Evolutionary conservation across 2,888 invertebrate genomes (phyloP), one percentile per base, ranked within the genome.

Genomic region (Auanema freiburgensis): DNA sequence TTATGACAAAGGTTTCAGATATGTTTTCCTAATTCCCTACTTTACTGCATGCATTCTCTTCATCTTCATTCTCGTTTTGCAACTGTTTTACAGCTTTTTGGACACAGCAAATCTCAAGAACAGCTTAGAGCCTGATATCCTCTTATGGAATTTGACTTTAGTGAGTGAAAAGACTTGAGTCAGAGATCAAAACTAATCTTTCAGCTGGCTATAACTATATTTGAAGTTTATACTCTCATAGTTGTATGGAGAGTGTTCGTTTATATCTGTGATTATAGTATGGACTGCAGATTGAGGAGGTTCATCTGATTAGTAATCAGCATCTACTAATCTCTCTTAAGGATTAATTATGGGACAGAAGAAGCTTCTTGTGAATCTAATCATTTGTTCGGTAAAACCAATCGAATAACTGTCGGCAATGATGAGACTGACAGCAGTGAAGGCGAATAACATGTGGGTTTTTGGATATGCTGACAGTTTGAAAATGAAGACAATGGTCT

Each of bases 81-180:
- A 72, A 33, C 63, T 74, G 16, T 76, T 76, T 57, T 68, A 74
- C 46, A 68, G 72, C 52, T 69, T 76, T 49, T 62, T 76, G 41
- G 72, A 73, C n/a, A 72, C 67, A 10, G 75, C 73, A 14, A 76
- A 76, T 56, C 63, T 69, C 21, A 69, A 72, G 56, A 67, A 72
- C 43, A 72, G 67, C 4, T 57, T 63, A n/a, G 54, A 66, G 58
- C 62, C 55, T 41, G 56, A 59, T 16, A 41, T 66, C 41, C 25
- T 72, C 21, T 41, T 63, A 24, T 60, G 59, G 44, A 67, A 67
- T 52, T 50, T 57, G n/a, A 55, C 63, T 41, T 25, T 70, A 55
- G 69, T 70, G 50, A 41, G 49, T 21, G 40, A 21, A 25, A 8
- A 10, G n/a, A 43, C n/a, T 24, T 43, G 55, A 11, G 52, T 40